These are phyloP conservation scores for Melipona bicolor DNA, from an alignment of 2,888 invertebrate species.

Conservation along the genomic window DNA sequence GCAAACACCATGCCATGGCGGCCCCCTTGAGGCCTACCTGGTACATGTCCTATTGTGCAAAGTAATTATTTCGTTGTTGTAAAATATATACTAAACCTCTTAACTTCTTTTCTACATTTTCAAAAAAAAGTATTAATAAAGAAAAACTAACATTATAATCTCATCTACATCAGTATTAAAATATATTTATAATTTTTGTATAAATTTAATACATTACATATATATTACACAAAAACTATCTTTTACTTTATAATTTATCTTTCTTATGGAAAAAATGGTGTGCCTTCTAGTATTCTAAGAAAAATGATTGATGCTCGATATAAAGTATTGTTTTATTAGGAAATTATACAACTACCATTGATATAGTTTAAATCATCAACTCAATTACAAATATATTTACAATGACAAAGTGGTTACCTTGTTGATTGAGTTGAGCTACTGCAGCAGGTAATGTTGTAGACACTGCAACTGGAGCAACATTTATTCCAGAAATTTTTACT, in stretches of 20 bases:
- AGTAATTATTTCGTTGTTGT: slow-evolving; percentile 68
- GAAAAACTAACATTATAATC: not conserved
- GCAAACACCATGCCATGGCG: slow-evolving; percentile 89
- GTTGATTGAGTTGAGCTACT: slow-evolving; percentile 87
- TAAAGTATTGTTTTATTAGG: slow-evolving; percentile 3
- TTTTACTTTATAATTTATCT: not conserved
- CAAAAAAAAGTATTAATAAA: slow-evolving; percentile 6
- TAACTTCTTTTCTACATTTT: slow-evolving; percentile 22
- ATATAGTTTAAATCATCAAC: not conserved
- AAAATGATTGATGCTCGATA: slow-evolving; percentile 21
- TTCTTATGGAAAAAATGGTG: slow-evolving; percentile 19
- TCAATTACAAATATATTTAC: slow-evolving; percentile 4
- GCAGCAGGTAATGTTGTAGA: slow-evolving; percentile 87
- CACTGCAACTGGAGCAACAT: slow-evolving; percentile 87
- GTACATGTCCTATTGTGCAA: slow-evolving; percentile 86
- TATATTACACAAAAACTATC: not conserved
- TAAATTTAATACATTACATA: not conserved
- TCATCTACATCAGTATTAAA: not conserved
- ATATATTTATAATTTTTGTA: not conserved
- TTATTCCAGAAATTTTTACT: slow-evolving; percentile 87
- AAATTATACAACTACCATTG: not conserved
- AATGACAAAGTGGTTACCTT: slow-evolving; percentile 83
- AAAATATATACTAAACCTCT: slow-evolving; percentile 20
- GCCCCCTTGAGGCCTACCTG: slow-evolving; percentile 88
- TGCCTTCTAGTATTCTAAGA: slow-evolving; percentile 24